Evolutionary conservation across 1,140 invertebrate species (phyloP), one percentile per base, ranked within the genome.

Genomic region (Stratiolaelaps scimitus): DNA sequence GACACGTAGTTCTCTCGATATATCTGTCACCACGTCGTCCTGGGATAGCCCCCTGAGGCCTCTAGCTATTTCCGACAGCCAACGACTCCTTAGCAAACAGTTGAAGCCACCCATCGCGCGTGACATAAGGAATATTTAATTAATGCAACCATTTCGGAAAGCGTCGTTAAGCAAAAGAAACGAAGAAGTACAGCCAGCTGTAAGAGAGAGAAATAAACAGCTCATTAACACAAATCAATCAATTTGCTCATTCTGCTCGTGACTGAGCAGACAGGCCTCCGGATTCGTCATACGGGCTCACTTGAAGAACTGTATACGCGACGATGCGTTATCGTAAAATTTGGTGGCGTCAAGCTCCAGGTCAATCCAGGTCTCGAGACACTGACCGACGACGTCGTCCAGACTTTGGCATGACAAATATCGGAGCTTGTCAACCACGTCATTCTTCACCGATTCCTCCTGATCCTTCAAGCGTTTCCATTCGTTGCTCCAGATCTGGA

Each of bases 331-430:
- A 34, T 60, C 53, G 26, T 20, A 34, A 26, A 60, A 60, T 23
- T 60, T 60, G 15, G 53, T 60, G 53, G 53, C 53, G 53, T 60
- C 53, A 34, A 60, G 53, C 53, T 60, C 53, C 53, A 60, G 26
- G 53, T 60, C 53, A 34, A 60, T 60, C 53, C 53, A 60, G 23
- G 53, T 60, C 34, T 60, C 53, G 23, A 60, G 53, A 34, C 53
- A 60, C 53, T 26, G 53, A 19, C 53, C 53, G 53, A 26, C 53
- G 53, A 26, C 53, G 26, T 60, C 53, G 34, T 60, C 53, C 26
- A 60, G 26, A 26, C 53, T 60, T 60, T 60, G 53, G 53, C 53
- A 60, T 34, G 53, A 60, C 53, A 60, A 23, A 26, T 60, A 60
- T 5, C 53, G 53, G 23, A 60, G 53, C 53, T 60, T 60, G 53